Conservation (phyloP, 2,797 vertebrate species). For the Smutsia gigantea region DNA sequence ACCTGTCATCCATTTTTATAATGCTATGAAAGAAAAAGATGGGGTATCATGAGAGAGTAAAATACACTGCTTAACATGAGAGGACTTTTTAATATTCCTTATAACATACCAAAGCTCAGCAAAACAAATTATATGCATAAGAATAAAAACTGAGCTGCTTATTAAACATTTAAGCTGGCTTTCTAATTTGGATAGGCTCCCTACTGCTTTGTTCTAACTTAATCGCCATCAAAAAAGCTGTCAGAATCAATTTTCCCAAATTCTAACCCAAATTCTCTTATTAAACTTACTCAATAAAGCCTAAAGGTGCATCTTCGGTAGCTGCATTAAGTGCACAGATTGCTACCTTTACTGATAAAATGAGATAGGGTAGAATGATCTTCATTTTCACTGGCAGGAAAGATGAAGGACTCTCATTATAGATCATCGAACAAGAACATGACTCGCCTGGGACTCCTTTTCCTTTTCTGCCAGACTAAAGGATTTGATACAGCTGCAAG, state of each 20-base stretch:
- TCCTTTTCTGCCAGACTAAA: background rate
- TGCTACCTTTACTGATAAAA: slow-evolving; percentile 51
- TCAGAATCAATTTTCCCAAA: slow-evolving; percentile 28
- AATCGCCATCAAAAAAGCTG: background rate
- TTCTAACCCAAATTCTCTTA: slow-evolving; percentile 47
- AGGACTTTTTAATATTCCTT: background rate
- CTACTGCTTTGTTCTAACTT: background rate
- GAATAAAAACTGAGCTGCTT: background rate
- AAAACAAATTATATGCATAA: background rate
- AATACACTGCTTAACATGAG: background rate
- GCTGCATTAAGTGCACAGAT: background rate
- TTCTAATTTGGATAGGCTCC: background rate
- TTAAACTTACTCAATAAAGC: slow-evolving; percentile 55
- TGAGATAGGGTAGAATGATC: background rate
- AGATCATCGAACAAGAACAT: background rate
- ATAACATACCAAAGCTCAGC: background rate
- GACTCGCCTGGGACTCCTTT: background rate
- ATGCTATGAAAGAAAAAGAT: background rate
- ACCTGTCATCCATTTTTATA: background rate
- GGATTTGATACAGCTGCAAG: background rate
- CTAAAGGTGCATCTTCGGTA: slow-evolving; percentile 32
- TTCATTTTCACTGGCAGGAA: background rate
- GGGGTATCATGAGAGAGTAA: background rate
- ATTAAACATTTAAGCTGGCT: background rate
- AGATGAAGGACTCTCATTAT: background rate